These are phyloP conservation scores for Dryocosmus kuriphilus DNA, from an alignment of 2,888 invertebrate genomes.

Conservation along the genomic window DNA sequence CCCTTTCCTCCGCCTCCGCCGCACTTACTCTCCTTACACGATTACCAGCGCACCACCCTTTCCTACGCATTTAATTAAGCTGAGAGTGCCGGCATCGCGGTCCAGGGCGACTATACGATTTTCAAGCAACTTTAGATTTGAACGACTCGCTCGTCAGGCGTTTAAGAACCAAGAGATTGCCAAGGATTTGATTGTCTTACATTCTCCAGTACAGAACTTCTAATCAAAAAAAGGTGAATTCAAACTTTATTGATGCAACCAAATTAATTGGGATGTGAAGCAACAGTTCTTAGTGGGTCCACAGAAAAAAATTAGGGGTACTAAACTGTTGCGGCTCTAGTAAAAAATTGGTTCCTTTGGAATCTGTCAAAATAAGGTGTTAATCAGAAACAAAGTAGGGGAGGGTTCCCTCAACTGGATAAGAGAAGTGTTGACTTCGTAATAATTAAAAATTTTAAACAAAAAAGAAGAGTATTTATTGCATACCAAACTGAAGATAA, in stretches of 20 bases:
- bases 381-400: too few relatives aligned
- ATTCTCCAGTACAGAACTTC: neutral
- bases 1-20: conserved; percentile 65
- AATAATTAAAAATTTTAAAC: too few relatives aligned
- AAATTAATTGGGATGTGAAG: too few relatives aligned
- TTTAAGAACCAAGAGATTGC: conserved; percentile 14
- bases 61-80: conserved; percentile 71
- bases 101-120: conserved; percentile 61
- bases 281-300: too few relatives aligned
- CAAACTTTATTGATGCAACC: neutral
- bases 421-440: too few relatives aligned
- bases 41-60: conserved; percentile 41
- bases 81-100: conserved; percentile 61
- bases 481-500: too few relatives aligned
- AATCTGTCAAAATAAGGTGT: too few relatives aligned
- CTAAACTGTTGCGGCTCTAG: too few relatives aligned
- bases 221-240: neutral
- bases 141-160: conserved; percentile 46
- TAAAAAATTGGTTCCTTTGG: too few relatives aligned
- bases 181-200: neutral
- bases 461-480: too few relatives aligned
- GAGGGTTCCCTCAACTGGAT: too few relatives aligned
- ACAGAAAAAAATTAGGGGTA: too few relatives aligned
- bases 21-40: conserved; percentile 35
- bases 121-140: conserved; percentile 57